Base-by-base conservation (phyloP, 2,797 vertebrate species). In the Gymnothorax reevesii region DNA sequence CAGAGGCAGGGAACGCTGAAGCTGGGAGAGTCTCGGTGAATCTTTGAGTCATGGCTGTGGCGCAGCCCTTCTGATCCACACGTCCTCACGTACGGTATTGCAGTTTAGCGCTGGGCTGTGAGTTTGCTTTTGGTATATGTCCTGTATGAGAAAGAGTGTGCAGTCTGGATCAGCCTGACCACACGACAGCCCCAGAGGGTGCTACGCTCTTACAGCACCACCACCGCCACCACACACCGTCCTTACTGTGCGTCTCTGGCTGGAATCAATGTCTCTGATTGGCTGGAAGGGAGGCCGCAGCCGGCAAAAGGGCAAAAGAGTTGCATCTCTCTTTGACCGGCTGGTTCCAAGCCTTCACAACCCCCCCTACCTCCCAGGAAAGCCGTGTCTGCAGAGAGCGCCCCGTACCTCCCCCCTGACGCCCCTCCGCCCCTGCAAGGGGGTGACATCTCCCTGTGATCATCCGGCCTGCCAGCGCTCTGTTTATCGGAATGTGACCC, bases 101-200 rank as follows among this genome's bases (percentile, higher is more conserved):
- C 85, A 88, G 89, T 92, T 92, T 91, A 92, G 88, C 86, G 77
- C 87, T 52, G 77, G 71, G 88, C 89, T 87, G 88, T 91, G 77
- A 90, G 89, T 57, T 85, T 88, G 42, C 88, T 91, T 89, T 92
- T 82, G 91, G 90, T 90, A 87, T 85, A 90, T 89, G 92, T 89
- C 87, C 86, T 87, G 49, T 87, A 8, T 9, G 87, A 91, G 90
- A 93, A 91, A 90, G 89, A 83, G 85, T 82, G 9, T 79, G 86
- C 88, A 88, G 86, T 93, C 89, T 90, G 87, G 79, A 82, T 82
- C 85, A 17, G 57, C 25, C 7, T 13, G 1, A 7, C 60, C 9
- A 10, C 12, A 25, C 15, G n/a, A 55, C 13, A 15, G 49, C n/a
- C n/a, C 13, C 9, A 12, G 82, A 33, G 82, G 10, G 82, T 12